Base-by-base conservation (phyloP, 2,797 vertebrate genomes). In the Capromys pilorides region DNA sequence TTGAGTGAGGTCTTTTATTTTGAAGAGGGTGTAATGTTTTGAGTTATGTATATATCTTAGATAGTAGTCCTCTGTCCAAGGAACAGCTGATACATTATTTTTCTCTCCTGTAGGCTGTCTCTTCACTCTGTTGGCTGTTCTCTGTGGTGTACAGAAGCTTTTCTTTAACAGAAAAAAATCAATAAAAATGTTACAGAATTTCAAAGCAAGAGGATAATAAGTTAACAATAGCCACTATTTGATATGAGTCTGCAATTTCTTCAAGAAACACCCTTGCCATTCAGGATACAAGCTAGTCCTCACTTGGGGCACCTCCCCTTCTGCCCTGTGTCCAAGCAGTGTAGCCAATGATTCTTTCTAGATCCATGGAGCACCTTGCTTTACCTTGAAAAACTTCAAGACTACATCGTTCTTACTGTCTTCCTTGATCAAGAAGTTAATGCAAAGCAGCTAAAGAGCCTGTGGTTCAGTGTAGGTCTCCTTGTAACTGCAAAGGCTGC, bases 371-470 rank as follows among this genome's bases (percentile, higher is more conserved):
- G 90, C 67, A 94, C 11, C 90, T 80, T 84, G 91, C 77, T 89
- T 80, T 82, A 79, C 83, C 49, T 67, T 89, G 41, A 31, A 90
- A 95, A 96, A 69, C 61, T 71, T 61, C 77, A 73, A 84, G 39
- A 66, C 21, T 4, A 82, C 2, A 6, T 94, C 94, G 26, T 9
- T 83, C 36, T 95, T 93, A 83, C 95, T 57, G 79, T 57, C 41
- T 88, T 88, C 1, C 21, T 81, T 87, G 71, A 91, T 93, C 75
- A 83, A 33, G 36, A 95, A 91, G 22, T 51, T 59, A 86, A 18
- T 66, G 3, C 28, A 31, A 88, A 85, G 54, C 61, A 85, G 24
- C 22, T 75, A 51, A 89, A 39, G 3, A 78, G 79, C 19, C 12
- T 69, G 10, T 2, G 31, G 4, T 33, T 57, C 51, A 73, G 24